Conservation (phyloP, 2,797 vertebrate species). For the Sebastiscus albofasciatus region DNA sequence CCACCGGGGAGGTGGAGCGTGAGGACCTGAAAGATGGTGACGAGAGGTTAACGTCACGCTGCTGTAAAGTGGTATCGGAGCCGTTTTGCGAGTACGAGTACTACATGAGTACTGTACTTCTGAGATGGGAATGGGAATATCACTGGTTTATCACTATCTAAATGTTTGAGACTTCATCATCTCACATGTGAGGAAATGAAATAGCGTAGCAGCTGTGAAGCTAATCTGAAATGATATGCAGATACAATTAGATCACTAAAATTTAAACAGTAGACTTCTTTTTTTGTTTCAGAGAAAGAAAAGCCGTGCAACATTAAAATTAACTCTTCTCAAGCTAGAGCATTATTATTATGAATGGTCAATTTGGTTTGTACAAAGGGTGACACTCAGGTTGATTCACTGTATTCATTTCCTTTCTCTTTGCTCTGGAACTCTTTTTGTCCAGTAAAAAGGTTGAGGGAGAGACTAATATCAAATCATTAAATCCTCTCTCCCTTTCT, state of each 20-base stretch:
- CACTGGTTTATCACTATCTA: neutral
- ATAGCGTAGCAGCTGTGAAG: neutral
- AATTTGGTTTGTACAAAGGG: neutral
- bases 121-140: neutral
- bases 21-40: too few relatives aligned
- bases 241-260: neutral
- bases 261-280: neutral
- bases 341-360: neutral
- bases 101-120: neutral
- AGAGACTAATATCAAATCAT: constrained; percentile 16
- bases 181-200: neutral
- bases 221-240: neutral
- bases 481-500: constrained; percentile 2
- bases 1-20: too few relatives aligned
- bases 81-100: too few relatives aligned
- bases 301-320: neutral
- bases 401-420: neutral
- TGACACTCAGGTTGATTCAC: constrained; percentile 6
- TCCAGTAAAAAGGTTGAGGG: constrained; percentile 1
- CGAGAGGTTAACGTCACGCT: too few relatives aligned
- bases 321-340: neutral
- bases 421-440: neutral
- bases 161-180: neutral
- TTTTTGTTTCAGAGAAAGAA: neutral
- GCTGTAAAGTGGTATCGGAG: too few relatives aligned